Evolutionary conservation across 2,797 vertebrate genomes (phyloP), one percentile per base, ranked within the genome.

Genomic region (Sphenodon punctatus): DNA sequence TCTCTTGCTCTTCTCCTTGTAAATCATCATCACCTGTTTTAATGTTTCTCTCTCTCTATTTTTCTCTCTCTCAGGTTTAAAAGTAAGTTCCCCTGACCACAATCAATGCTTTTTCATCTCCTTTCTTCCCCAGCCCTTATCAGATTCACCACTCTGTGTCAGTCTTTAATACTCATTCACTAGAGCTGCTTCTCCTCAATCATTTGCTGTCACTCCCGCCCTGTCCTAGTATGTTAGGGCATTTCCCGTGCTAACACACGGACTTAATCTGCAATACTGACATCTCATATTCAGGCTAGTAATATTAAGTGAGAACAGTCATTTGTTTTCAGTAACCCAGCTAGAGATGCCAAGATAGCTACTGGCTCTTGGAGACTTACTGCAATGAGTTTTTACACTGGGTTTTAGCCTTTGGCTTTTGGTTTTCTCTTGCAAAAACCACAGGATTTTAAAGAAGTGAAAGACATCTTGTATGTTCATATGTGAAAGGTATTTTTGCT

Each of bases 71-170:
- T 86, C 67, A 42, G 48, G 64, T 85, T 75, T 67, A 79, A 85
- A 88, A 49, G 48, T 59, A 59, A 84, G 75, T 78, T 59, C 65
- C 91, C 55, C 60, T 90, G 77, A 88, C 86, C 78, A 87, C 83
- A 67, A 75, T 70, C 79, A 88, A 19, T 65, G 75, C 65, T 84
- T 59, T 80, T 80, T 72, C 84, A 72, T 79, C 61, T 49, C 68
- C 36, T 46, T 70, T 83, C 69, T 42, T 80, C 60, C 61, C 39
- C 32, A 3, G 0, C 19, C 27, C 20, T n/a, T 53, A 61, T 66
- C 73, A 71, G 43, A 45, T 34, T 65, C 49, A 38, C n/a, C 27
- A 23, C 42, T 73, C 34, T 88, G 78, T 2, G 0, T 75, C 45
- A 72, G 71, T 51, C 34, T 43, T 55, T 66, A 88, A 63, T n/a